Conservation (phyloP, 2,888 invertebrate species). For the Rugalucina vietnamica region DNA sequence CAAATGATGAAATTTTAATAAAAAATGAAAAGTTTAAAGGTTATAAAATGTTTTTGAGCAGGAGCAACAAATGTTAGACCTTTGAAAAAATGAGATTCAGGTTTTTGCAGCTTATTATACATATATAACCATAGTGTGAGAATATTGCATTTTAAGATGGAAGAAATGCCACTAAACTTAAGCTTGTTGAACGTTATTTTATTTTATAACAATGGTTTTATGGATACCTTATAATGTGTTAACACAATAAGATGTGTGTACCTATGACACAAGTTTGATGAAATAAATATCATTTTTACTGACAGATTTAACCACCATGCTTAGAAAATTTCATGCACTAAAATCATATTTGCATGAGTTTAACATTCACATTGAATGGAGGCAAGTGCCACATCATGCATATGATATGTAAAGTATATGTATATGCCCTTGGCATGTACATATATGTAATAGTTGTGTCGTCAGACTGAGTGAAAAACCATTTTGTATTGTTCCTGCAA, state of each 20-base stretch:
- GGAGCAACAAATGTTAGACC: too few species aligned
- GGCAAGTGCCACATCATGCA: not conserved
- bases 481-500: too few species aligned
- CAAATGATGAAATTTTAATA: too few species aligned
- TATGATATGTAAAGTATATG: too few species aligned
- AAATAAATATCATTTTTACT: not conserved
- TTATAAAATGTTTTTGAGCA: too few species aligned
- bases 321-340: not conserved
- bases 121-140: not conserved
- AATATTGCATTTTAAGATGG: not conserved
- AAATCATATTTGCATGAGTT: not conserved
- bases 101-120: constrained; percentile 8
- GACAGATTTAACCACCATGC: not conserved
- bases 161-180: not conserved
- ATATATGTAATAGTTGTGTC: not conserved
- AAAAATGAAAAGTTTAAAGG: too few species aligned
- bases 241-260: not conserved
- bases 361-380: not conserved
- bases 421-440: not conserved
- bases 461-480: too few species aligned
- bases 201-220: not conserved
- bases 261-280: not conserved
- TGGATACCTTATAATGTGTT: not conserved
- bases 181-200: not conserved
- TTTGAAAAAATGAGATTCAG: not conserved